Conservation (phyloP, 2,113 vertebrate species). For the Garra rufa region DNA sequence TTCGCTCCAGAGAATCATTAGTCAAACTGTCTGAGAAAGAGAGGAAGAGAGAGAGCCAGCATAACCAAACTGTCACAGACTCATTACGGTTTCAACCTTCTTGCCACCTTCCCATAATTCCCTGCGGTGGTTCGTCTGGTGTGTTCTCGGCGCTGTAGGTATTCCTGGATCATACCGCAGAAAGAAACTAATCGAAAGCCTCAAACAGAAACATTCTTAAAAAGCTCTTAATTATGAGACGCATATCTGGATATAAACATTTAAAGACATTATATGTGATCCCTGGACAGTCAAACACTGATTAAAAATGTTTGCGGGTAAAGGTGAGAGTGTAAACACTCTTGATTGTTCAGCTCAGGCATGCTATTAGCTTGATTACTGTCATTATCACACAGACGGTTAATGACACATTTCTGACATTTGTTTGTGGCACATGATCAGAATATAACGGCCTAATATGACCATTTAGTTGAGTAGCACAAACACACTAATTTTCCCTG, state of each 20-base stretch:
- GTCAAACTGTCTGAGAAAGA: slow-evolving; percentile 16
- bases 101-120: slow-evolving; percentile 26
- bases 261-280: background rate
- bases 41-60: slow-evolving; percentile 9
- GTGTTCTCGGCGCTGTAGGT: background rate
- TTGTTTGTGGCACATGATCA: background rate
- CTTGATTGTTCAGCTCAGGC: background rate
- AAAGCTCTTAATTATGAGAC: background rate
- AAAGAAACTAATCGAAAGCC: background rate
- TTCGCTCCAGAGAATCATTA: slow-evolving; percentile 33
- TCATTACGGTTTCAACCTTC: background rate
- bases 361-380: slow-evolving; percentile 12
- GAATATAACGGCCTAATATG: background rate
- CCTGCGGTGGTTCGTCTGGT: background rate
- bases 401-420: background rate
- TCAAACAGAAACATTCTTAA: background rate
- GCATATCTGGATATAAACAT: background rate
- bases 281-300: background rate
- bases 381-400: slow-evolving; percentile 3
- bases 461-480: background rate
- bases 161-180: background rate
- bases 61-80: background rate
- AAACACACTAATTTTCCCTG: background rate
- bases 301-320: background rate
- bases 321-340: background rate